Base-by-base conservation (phyloP, 2,113 vertebrate species). In the Aspidoscelis tigris region DNA sequence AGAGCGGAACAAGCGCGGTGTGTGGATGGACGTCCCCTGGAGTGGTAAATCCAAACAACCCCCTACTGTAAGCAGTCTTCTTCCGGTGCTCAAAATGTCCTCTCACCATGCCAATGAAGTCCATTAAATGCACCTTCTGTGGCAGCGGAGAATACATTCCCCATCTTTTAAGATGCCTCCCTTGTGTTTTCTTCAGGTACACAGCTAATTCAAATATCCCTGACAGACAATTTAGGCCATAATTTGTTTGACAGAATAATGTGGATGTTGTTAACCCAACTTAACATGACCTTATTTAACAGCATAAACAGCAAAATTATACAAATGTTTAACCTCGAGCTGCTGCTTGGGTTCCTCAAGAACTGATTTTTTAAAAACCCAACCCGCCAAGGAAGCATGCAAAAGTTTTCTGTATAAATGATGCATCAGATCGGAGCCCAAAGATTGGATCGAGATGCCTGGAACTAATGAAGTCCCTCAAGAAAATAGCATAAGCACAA, bases 381-480 rank as follows among this genome's bases (percentile, higher is more conserved):
- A 78, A 71, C 22, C 50, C 75, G 22, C 75, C 2, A 10, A 58
- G 82, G 39, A 69, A 43, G 39, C 3, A 1, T 44, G 66, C 7
- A 70, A 58, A 21, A 4, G 9, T 44, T 77, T 12, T 8, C 22
- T 70, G 53, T 50, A 78, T 84, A 71, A 78, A 78, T 71, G 75
- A 83, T 77, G 33, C 69, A 69, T 69, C 14, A 22, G 70, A 78
- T 33, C 58, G 21, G 12, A 26, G 33, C 33, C 71, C 41, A 16
- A 64, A 44, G 50, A 70, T 50, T 26, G 66, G 70, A 53, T 58
- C 64, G 41, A 70, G 50, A 44, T 20, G 44, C 58, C 39, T 70
- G 10, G 47, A 70, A 70, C 65, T 84, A 78, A 84, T 78, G 75
- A 78, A 84, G 82, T 71, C 75, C 75, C 82, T 71, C 41, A 70